A percentile compares a stretch with the other conserved stretches of the same genome.
Evolutionary conservation across 1,140 invertebrate species (phyloP).

Genomic region (Bombus sylvicola): DNA sequence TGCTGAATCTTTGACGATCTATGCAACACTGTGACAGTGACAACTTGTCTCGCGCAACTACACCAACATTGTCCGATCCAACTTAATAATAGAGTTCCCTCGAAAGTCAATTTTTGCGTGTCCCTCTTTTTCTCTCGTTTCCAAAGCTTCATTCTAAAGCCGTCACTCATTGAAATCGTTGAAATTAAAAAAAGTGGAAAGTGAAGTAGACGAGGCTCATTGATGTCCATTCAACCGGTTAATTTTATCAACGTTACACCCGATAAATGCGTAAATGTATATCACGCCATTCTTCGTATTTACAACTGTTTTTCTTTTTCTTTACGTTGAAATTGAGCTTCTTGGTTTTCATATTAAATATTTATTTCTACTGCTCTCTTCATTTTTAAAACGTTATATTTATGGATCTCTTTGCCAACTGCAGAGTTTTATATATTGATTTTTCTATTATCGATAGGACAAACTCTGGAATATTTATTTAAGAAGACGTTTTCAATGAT

Average conservation of each 20-base stretch:
- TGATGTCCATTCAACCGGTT: background rate
- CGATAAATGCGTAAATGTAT: background rate
- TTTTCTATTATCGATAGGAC: too few relatives aligned
- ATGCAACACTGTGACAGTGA: constrained; percentile 19
- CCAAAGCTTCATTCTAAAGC: background rate
- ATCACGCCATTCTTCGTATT: background rate
- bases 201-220: background rate
- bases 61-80: constrained; percentile 17
- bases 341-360: background rate
- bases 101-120: constrained; percentile 13
- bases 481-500: too few relatives aligned
- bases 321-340: background rate
- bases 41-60: constrained; percentile 26
- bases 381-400: too few relatives aligned
- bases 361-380: too few relatives aligned
- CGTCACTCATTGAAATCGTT: background rate
- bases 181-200: constrained; percentile 2
- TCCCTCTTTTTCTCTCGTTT: background rate
- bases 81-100: constrained; percentile 26
- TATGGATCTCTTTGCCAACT: too few relatives aligned
- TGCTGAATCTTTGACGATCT: background rate
- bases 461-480: too few relatives aligned
- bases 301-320: background rate
- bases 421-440: too few relatives aligned
- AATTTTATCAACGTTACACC: background rate